Base-by-base conservation (phyloP, 37 sponge, comb jelly and placozoan genomes). In the Bolinopsis microptera region DNA sequence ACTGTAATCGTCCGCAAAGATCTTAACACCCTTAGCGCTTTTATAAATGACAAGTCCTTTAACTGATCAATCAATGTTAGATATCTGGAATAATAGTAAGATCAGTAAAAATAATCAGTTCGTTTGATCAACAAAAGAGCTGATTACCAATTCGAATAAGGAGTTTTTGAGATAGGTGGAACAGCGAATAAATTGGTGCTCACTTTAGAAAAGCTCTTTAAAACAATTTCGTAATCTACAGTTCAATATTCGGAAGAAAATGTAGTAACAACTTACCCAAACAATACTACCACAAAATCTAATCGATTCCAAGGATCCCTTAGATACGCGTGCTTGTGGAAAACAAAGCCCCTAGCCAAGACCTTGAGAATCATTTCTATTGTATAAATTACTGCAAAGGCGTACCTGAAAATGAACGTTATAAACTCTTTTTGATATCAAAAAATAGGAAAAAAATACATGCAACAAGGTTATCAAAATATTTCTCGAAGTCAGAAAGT, bases 281-380 rank as follows among this genome's bases (percentile, higher is more conserved):
- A 40, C 40, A 94, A 24, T 16, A 94, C 88, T 28, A 94, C 90
- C 22, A 94, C 39, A 86, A 83, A 83, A 88, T 94, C 94, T 24
- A 94, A 35, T 21, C 94, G 67, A 68, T 94, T 94, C 94, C 94
- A 94, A 38, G 88, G 88, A 38, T 94, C 94, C 32, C 90, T 93
- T 24, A 94, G 39, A 83, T 94, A 94, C 40, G 94, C 88, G 37
- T 75, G 39, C 8, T 88, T 38, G 30, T 94, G 94, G 25, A 83
- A 38, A 18, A 92, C 75, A 83, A 94, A 83, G 3, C 94, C 94
- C 39, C 88, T 27, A 0, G 90, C 94, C 24, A 94, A 31, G 38
- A 92, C 41, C 32, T 94, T 94, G 24, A 94, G 35, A 16, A 88
- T 36, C 90, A 94, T 86, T 69, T 94, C 94, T n/a, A 92, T 33